These are phyloP conservation scores for Heliangelus exortis DNA, from an alignment of 2,797 vertebrate species.

Conservation along the genomic window DNA sequence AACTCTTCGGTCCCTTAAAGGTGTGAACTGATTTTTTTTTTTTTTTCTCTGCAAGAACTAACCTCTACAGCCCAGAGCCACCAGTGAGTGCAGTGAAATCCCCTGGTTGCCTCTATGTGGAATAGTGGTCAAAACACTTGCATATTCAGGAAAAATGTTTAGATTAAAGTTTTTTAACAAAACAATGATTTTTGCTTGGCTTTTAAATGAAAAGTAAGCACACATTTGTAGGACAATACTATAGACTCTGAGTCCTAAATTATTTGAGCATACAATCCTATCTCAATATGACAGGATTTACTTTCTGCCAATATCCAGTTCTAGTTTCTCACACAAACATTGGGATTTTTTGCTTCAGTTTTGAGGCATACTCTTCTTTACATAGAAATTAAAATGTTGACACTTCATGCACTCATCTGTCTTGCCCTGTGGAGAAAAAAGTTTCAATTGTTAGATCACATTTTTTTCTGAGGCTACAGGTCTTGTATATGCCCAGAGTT, in stretches of 20 bases:
- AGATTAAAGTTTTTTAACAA: background rate
- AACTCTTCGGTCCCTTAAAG: background rate
- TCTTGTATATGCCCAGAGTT: background rate
- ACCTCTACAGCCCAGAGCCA: background rate
- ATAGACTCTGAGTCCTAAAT: background rate
- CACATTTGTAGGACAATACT: background rate
- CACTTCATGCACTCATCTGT: background rate
- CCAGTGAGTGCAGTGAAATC: background rate
- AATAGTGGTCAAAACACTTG: background rate
- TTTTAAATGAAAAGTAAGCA: background rate
- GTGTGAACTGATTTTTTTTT: background rate
- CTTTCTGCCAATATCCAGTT: background rate
- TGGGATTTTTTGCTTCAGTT: background rate
- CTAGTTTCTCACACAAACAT: fast-evolving
- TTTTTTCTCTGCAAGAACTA: background rate
- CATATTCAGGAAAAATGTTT: background rate
- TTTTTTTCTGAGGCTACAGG: background rate
- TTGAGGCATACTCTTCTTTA: background rate
- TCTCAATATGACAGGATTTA: background rate
- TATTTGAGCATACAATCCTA: fast-evolving
- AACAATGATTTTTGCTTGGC: background rate
- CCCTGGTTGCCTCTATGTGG: background rate
- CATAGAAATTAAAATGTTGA: background rate
- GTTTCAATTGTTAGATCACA: background rate
- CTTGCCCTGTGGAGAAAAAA: background rate